Evolutionary conservation across 2,888 invertebrate genomes (phyloP).

Genomic region (Parelbella ahira): DNA sequence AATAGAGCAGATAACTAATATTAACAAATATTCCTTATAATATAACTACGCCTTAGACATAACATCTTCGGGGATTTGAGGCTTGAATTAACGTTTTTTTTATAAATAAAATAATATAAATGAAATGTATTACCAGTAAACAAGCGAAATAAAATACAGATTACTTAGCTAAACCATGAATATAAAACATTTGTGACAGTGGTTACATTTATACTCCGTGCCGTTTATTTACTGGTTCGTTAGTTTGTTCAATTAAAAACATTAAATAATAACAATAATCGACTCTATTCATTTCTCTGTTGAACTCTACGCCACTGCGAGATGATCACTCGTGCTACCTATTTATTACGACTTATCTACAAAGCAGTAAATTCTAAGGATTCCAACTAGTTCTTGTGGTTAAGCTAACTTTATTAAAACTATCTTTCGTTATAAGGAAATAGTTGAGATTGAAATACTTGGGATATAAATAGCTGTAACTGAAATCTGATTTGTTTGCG

Average conservation of each 20-base stretch:
- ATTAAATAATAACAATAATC: neutral
- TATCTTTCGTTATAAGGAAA: neutral
- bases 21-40: no score
- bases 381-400: neutral
- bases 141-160: no score
- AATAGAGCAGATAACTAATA: neutral
- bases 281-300: slow-evolving; percentile 27
- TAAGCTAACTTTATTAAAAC: slow-evolving; percentile 5
- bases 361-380: slow-evolving; percentile 7
- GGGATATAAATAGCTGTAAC: neutral
- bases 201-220: no score
- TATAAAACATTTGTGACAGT: no score
- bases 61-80: no score
- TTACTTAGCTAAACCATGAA: no score
- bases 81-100: no score
- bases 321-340: slow-evolving; percentile 21
- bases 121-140: no score
- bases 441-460: neutral
- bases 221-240: no score
- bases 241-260: neutral
- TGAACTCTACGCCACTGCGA: slow-evolving; percentile 29
- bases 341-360: slow-evolving; percentile 28
- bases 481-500: no score
- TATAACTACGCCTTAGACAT: no score
- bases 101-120: no score